Evolutionary conservation across 2,797 vertebrate species (phyloP).

Genomic region (Urophycis tenuis): DNA sequence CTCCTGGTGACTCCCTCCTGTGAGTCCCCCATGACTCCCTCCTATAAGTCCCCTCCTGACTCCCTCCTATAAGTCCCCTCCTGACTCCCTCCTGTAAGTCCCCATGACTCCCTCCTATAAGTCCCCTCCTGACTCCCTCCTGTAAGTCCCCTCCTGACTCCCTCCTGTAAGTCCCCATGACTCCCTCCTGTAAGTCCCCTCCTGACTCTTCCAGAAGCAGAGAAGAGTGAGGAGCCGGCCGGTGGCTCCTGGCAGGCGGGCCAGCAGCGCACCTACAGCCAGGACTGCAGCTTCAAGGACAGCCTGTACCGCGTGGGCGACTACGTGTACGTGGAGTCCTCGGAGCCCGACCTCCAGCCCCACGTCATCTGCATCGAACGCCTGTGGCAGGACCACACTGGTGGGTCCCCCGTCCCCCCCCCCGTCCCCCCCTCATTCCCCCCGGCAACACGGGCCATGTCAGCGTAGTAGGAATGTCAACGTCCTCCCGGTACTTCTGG

Average conservation of each 20-base stretch:
- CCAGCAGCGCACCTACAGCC: conserved; percentile 91
- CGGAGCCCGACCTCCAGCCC: conserved; percentile 87
- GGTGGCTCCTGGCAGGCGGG: conserved; percentile 80
- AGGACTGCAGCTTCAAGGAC: conserved; percentile 98
- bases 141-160: no score
- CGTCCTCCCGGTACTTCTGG: no score
- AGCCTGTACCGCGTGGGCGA: conserved; percentile 97
- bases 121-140: no score
- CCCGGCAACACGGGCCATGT: no score
- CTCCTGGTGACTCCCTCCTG: no score
- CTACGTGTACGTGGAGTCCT: conserved; percentile 94
- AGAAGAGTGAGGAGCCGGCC: conserved; percentile 87
- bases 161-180: conserved; percentile 19
- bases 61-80: no score
- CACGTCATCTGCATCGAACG: conserved; percentile 98
- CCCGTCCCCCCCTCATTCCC: no score
- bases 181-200: background rate
- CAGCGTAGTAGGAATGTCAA: no score
- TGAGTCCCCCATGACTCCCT: no score
- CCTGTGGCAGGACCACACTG: conserved; percentile 92
- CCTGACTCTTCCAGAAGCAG: conserved; percentile 78
- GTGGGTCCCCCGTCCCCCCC: conserved; percentile 70
- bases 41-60: no score
- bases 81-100: no score
- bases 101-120: no score